These are phyloP conservation scores for Plutomurus gul DNA, from an alignment of 1,140 invertebrate genomes.

Conservation along the genomic window DNA sequence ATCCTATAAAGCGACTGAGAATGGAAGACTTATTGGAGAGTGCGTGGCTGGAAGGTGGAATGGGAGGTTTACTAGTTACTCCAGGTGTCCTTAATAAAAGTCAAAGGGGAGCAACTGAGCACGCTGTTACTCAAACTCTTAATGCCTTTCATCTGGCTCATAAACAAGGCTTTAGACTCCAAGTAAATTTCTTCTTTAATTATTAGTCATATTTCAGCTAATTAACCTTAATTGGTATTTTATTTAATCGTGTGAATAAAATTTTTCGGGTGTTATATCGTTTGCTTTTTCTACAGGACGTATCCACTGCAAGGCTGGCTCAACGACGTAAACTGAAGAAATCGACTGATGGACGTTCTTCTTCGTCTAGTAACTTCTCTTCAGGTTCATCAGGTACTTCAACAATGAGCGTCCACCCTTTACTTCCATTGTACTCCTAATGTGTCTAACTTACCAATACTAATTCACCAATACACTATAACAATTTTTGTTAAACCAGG, in stretches of 20 bases:
- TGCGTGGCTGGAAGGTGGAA: conserved; percentile 61
- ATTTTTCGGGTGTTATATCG: conserved; percentile 1
- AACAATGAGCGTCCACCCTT: neutral
- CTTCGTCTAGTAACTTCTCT: conserved; percentile 60
- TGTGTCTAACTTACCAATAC: neutral
- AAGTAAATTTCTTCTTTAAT: conserved; percentile 56
- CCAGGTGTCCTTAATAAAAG: conserved; percentile 53
- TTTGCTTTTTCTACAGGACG: conserved; percentile 60
- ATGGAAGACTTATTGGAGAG: conserved; percentile 69
- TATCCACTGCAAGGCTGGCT: conserved; percentile 71
- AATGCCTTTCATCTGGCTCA: conserved; percentile 73
- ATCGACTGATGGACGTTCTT: conserved; percentile 60
- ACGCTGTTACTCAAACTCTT: conserved; percentile 60
- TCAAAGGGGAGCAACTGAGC: conserved; percentile 50
- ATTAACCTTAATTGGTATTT: neutral
- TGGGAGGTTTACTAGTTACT: conserved; percentile 54
- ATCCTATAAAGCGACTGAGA: conserved; percentile 72
- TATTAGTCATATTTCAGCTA: neutral
- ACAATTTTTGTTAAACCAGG: conserved; percentile 13
- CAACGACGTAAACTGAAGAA: conserved; percentile 71
- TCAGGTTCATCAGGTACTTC: conserved; percentile 57
- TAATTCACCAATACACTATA: neutral
- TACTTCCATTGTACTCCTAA: neutral
- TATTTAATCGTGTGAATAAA: neutral
- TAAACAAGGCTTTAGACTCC: conserved; percentile 72